Percentiles rank a stretch among this genome's conserved stretches.
These are phyloP conservation scores for Neostethus bicornis DNA, from an alignment of 2,797 vertebrate species.

Conservation along the genomic window DNA sequence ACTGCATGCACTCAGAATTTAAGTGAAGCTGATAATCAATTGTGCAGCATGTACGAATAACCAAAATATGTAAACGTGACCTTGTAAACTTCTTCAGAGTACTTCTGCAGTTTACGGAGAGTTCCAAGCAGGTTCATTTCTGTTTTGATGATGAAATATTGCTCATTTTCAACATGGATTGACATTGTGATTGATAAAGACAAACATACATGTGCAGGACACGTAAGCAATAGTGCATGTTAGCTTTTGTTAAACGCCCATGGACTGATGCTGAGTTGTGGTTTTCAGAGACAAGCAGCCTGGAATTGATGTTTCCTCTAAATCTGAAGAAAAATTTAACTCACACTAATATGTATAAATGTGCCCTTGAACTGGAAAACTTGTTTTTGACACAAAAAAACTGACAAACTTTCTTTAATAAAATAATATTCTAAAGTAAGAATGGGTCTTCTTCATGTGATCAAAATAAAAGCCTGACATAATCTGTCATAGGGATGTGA, in stretches of 20 bases:
- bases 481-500: conserved; percentile 20
- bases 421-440: neutral
- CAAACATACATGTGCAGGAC: conserved; percentile 73
- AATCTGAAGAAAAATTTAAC: neutral
- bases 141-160: conserved; percentile 73
- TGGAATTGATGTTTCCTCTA: neutral
- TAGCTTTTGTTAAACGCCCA: conserved; percentile 76
- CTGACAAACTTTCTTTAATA: neutral
- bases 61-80: too few relatives aligned
- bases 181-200: conserved; percentile 69
- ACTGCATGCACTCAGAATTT: conserved; percentile 34
- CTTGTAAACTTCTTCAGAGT: conserved; percentile 24
- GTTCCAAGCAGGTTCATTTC: conserved; percentile 78
- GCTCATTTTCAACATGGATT: conserved; percentile 65
- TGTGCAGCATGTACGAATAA: neutral
- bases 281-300: conserved; percentile 3
- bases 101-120: conserved; percentile 67
- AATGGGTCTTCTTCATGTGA: conserved; percentile 8
- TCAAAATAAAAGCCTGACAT: conserved; percentile 1
- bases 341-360: conserved; percentile 8
- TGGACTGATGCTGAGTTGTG: conserved; percentile 17
- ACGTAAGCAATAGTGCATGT: conserved; percentile 76
- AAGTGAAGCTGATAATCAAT: conserved; percentile 15
- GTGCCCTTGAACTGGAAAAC: conserved; percentile 2
- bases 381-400: conserved; percentile 3